Base-by-base conservation (phyloP, 2,797 vertebrate genomes). In the Pachyuromys duprasi region DNA sequence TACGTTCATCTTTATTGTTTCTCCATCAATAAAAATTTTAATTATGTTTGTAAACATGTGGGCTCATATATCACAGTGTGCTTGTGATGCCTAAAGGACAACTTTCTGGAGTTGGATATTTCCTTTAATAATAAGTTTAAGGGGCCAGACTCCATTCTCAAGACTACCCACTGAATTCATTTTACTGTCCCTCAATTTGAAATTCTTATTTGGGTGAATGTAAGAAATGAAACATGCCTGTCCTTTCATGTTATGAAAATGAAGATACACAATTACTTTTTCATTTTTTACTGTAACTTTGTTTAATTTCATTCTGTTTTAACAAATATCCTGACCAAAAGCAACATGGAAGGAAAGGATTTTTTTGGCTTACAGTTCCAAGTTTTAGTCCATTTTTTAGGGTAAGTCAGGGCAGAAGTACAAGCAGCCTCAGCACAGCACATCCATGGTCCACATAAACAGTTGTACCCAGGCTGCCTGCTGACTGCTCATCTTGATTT, bases 171-270 rank as follows among this genome's bases (percentile, higher is more conserved):
- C 24, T 75, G 39, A 45, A 7, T 28, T 28, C 39, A 26, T 75
- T 9, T 39, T 72, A 36, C n/a, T 62, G 13, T 62, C 8, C 31
- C 63, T 49, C 80, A 92, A 75, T 36, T 79, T 63, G 55, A 82
- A 72, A 76, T 83, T 87, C 57, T 83, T 69, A 75, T 14, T 86
- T 82, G 80, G 94, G 57, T 95, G 83, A 89, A 60, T 49, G 26
- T 81, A 67, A 83, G 83, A 80, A 83, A 57, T 94, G 69, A 93
- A 95, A 72, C 36, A 84, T 91, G 39, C n/a, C 65, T 76, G 75
- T 80, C 87, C 79, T 95, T 89, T 79, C 3, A 24, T 90, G 92
- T 93, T 84, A 63, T 91, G 84, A 91, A 53, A 33, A 83, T 53
- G 81, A 94, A 93, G 86, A 90, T 92, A 42, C 20, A 28, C 69